Percentiles rank a stretch among this genome's conserved stretches.
Evolutionary conservation across 2,797 vertebrate genomes (phyloP).

Genomic region (Channallabes apus): DNA sequence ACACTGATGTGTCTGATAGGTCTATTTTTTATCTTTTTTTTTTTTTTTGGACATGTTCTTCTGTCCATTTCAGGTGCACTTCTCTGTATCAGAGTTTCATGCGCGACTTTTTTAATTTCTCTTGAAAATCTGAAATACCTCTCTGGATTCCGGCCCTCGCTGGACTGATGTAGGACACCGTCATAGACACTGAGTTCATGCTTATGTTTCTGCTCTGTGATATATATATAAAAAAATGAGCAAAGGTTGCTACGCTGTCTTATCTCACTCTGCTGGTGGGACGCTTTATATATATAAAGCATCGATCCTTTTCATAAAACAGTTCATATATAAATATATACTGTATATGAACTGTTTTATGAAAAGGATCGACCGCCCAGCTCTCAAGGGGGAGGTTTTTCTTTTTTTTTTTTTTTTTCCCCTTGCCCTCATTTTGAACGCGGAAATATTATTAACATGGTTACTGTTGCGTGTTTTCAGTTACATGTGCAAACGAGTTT

Average conservation of each 20-base stretch:
- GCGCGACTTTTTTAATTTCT: slow-evolving; percentile 29
- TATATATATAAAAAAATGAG: not conserved
- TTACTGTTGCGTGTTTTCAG: slow-evolving; percentile 63
- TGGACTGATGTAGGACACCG: not conserved
- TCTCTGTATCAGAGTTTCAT: slow-evolving; percentile 75
- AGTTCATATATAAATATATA: too few species aligned
- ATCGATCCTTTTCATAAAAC: too few species aligned
- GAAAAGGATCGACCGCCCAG: not conserved
- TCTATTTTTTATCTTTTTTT: not conserved
- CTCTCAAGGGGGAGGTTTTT: not conserved
- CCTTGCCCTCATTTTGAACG: slow-evolving; percentile 59
- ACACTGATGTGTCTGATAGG: not conserved
- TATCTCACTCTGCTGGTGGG: not conserved
- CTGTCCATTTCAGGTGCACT: slow-evolving; percentile 32
- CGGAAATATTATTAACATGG: slow-evolving; percentile 61
- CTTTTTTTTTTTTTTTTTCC: slow-evolving; percentile 24
- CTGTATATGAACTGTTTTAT: not conserved
- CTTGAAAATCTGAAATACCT: slow-evolving; percentile 37
- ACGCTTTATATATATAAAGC: too few species aligned
- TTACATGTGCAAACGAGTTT: slow-evolving; percentile 60
- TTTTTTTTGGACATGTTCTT: slow-evolving; percentile 2
- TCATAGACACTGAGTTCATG: not conserved
- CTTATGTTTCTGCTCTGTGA: slow-evolving; percentile 16
- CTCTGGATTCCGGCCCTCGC: not conserved
- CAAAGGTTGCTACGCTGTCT: slow-evolving; percentile 25